phyloP scores from a whole-genome alignment of 2,888 invertebrate species.

The Melanotus villosus region DNA sequence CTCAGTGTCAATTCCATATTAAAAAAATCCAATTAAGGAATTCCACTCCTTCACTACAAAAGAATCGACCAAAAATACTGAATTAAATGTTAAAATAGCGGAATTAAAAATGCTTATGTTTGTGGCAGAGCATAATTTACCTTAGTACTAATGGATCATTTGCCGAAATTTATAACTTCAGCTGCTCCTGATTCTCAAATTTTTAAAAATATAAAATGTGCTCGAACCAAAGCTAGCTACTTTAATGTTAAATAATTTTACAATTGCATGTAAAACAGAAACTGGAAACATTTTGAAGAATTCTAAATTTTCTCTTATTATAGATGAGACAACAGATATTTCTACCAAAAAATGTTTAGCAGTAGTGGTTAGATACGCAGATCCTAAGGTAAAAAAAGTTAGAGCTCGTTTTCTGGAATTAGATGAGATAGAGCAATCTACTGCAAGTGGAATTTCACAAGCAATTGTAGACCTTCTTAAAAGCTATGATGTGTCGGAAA shows the following conservation, averaged over 20 bases:
- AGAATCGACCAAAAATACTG: too few relatives aligned
- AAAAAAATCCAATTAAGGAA: too few relatives aligned
- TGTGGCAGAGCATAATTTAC: conserved; percentile 5
- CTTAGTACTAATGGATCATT: background rate
- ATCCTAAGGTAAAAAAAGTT: background rate
- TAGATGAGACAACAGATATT: conserved; percentile 17
- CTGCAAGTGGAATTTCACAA: background rate
- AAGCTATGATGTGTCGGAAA: background rate
- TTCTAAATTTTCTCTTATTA: background rate
- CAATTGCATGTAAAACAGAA: background rate
- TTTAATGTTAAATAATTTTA: background rate
- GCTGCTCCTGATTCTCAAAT: background rate
- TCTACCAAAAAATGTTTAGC: background rate
- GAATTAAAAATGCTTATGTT: conserved; percentile 1
- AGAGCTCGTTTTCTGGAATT: background rate
- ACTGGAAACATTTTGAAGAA: background rate
- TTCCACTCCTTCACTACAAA: too few relatives aligned
- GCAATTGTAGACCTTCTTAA: background rate
- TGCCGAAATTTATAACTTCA: conserved; percentile 3
- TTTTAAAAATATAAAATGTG: background rate
- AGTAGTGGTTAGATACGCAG: background rate
- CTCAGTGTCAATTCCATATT: too few relatives aligned
- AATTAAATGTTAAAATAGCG: background rate
- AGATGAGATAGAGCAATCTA: background rate
- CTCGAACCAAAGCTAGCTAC: background rate